Percentiles rank a stretch among this genome's conserved stretches.
These are phyloP conservation scores for Puntigrus tetrazona DNA, from an alignment of 2,113 vertebrate species.

Conservation along the genomic window DNA sequence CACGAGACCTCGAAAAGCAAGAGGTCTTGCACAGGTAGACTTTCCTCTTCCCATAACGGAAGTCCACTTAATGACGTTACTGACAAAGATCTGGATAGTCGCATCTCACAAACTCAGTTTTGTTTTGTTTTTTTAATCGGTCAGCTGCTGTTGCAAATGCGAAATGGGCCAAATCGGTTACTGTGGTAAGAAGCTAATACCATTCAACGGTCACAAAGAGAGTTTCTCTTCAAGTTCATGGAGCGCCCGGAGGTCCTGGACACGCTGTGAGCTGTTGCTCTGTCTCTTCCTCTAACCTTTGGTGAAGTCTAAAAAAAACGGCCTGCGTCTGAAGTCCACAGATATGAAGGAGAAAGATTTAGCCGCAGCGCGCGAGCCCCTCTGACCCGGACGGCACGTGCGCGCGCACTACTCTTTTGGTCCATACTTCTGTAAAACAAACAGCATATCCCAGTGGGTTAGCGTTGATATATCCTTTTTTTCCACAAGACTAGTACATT, in stretches of 20 bases:
- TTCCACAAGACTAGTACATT: not conserved
- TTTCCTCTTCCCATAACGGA: conserved; percentile 85
- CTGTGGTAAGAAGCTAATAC: not conserved
- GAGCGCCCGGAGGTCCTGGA: not conserved
- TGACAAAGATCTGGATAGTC: conserved; percentile 86
- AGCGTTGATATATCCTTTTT: not conserved
- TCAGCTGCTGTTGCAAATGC: not conserved
- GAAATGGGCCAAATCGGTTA: not conserved
- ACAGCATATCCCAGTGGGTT: not conserved
- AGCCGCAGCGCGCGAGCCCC: not conserved
- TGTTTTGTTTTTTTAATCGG: not conserved
- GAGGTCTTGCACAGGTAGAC: conserved; percentile 85
- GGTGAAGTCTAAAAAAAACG: not conserved
- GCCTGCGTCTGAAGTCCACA: conserved; percentile 54
- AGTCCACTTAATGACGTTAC: conserved; percentile 89
- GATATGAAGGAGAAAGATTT: conserved; percentile 47
- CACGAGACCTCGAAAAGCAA: conserved; percentile 92
- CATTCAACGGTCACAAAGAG: not conserved
- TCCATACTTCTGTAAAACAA: not conserved
- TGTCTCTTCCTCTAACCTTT: conserved; percentile 13
- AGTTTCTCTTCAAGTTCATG: not conserved
- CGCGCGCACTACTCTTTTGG: not conserved
- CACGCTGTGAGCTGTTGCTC: not conserved
- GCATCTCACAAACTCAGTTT: conserved; percentile 78
- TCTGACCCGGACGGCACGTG: not conserved